Conservation (phyloP, 2,113 vertebrate species). For the Malaclemys terrapin region DNA sequence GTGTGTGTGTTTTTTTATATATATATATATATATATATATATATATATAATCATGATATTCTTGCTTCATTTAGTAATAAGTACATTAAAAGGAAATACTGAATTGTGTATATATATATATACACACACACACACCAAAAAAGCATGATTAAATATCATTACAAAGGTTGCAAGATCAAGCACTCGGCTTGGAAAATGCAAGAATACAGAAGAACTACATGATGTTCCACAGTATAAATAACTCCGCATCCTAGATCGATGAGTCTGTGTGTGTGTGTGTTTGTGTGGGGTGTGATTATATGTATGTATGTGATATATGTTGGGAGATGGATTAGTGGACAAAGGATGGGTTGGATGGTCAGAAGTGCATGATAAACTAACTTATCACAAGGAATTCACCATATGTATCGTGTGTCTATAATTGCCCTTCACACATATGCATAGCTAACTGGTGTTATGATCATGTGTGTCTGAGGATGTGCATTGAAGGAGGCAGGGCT, state of each 20-base stretch:
- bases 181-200: not conserved
- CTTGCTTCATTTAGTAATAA: too few relatives aligned
- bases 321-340: not conserved
- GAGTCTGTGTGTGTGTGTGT: not conserved
- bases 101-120: too few relatives aligned
- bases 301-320: not conserved
- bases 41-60: too few relatives aligned
- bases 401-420: not conserved
- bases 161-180: not conserved
- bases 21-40: too few relatives aligned
- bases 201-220: not conserved
- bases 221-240: not conserved
- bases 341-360: not conserved
- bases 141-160: not conserved
- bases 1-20: rapidly evolving
- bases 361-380: not conserved
- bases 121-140: not conserved
- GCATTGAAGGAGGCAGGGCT: not conserved
- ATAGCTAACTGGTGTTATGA: not conserved
- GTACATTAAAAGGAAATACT: too few relatives aligned
- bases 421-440: not conserved
- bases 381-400: not conserved
- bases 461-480: not conserved
- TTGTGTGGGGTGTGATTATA: not conserved
- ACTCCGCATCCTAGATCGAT: not conserved